phyloP scores from a whole-genome alignment of 2,888 invertebrate genomes.

The Herminia tarsipennalis region DNA sequence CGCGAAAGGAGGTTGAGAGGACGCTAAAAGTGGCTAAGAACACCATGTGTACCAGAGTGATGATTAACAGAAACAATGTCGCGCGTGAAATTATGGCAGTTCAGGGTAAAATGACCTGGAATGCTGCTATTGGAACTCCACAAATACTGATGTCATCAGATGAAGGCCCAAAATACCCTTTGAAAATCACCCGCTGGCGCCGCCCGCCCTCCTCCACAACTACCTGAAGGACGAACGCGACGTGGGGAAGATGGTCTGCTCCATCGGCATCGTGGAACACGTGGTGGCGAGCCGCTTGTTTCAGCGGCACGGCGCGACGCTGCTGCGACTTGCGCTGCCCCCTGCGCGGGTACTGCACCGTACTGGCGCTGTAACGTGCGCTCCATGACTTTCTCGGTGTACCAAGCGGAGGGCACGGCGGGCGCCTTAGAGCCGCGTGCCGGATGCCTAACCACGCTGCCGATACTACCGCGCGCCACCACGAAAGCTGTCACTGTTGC shows the following conservation, averaged over 20 bases:
- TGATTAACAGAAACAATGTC: conserved; percentile 50
- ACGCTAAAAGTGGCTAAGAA: conserved; percentile 53
- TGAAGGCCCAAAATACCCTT: conserved; percentile 58
- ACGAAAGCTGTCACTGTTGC: conserved; percentile 63
- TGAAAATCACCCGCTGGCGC: conserved; percentile 41
- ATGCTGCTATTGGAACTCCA: conserved; percentile 60
- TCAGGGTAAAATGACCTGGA: conserved; percentile 25
- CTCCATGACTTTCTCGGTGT: conserved; percentile 60
- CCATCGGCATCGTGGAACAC: conserved; percentile 53
- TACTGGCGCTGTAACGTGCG: conserved; percentile 68
- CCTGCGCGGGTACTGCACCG: conserved; percentile 23
- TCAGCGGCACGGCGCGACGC: conserved; percentile 40
- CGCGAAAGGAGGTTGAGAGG: conserved; percentile 42
- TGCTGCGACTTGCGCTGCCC: conserved; percentile 46
- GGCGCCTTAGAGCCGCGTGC: conserved; percentile 55
- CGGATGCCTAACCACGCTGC: conserved; percentile 54
- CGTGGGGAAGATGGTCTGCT: conserved; percentile 49
- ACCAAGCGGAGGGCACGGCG: conserved; percentile 62
- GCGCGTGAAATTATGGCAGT: conserved; percentile 54
- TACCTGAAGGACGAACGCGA: conserved; percentile 57
- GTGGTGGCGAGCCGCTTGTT: conserved; percentile 46
- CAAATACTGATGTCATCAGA: conserved; percentile 69
- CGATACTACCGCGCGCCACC: conserved; percentile 54
- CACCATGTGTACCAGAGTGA: conserved; percentile 56
- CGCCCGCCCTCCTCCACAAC: conserved; percentile 58